These are phyloP conservation scores for Pristis pectinata DNA, from an alignment of 2,797 vertebrate genomes.

Conservation along the genomic window DNA sequence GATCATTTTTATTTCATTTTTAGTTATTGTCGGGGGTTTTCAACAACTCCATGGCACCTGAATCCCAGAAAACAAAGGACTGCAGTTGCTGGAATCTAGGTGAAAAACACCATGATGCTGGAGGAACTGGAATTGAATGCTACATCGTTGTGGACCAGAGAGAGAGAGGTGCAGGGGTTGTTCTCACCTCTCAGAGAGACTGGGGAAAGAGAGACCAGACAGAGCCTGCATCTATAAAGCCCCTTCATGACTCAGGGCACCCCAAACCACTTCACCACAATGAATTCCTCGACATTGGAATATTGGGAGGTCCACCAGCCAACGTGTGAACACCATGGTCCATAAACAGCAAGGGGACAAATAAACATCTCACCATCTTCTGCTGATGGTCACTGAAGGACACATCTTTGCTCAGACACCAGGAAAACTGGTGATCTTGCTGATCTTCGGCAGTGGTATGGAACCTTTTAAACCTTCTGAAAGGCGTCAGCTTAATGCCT, in stretches of 20 bases:
- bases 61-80: too few relatives aligned
- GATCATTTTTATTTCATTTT: neutral
- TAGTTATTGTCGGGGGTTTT: too few relatives aligned
- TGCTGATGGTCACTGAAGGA: neutral
- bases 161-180: too few relatives aligned
- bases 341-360: neutral
- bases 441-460: neutral
- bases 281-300: neutral
- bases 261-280: neutral
- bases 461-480: neutral
- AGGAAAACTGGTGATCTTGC: neutral
- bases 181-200: too few relatives aligned
- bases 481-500: neutral
- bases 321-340: neutral
- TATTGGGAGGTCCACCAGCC: neutral
- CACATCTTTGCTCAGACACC: neutral
- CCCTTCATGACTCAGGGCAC: neutral
- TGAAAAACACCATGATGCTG: too few relatives aligned
- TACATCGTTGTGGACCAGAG: too few relatives aligned
- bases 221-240: too few relatives aligned
- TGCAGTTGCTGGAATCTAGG: too few relatives aligned
- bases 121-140: neutral
- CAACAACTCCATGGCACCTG: neutral
- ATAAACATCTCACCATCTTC: neutral
- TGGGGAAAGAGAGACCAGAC: too few relatives aligned